These are phyloP conservation scores for Columba janthina DNA, from an alignment of 2,113 vertebrate genomes.

Conservation along the genomic window DNA sequence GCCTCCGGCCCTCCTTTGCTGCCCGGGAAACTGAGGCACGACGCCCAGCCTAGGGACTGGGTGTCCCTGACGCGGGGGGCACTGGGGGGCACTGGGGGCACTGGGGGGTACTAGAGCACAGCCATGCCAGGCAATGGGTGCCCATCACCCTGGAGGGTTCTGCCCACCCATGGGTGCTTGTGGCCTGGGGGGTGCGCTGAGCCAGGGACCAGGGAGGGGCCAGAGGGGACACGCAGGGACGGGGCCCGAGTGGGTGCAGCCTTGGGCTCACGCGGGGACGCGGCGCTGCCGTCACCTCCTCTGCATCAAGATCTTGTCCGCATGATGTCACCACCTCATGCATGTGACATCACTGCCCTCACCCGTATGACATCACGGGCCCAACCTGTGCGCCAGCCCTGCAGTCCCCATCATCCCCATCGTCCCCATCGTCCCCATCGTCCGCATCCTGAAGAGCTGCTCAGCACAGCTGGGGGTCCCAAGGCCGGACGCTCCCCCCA, in stretches of 20 bases:
- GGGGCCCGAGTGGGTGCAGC: neutral
- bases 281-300: neutral
- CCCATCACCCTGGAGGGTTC: neutral
- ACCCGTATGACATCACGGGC: too few species aligned
- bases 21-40: too few species aligned
- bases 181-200: neutral
- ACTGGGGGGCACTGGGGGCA: too few species aligned
- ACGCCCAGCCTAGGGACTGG: too few species aligned
- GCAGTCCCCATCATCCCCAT: neutral
- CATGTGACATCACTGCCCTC: neutral
- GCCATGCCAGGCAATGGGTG: too few species aligned
- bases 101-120: too few species aligned
- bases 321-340: neutral
- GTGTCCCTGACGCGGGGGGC: too few species aligned
- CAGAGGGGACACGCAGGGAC: neutral
- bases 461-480: neutral
- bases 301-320: neutral
- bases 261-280: accelerated
- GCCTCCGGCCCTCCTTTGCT: too few species aligned
- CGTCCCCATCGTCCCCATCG: neutral
- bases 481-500: accelerated
- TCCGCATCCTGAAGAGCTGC: neutral
- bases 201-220: too few species aligned
- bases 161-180: neutral
- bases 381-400: too few species aligned